phyloP scores from a whole-genome alignment of 2,888 invertebrate species.

The Notodonta dromedarius region DNA sequence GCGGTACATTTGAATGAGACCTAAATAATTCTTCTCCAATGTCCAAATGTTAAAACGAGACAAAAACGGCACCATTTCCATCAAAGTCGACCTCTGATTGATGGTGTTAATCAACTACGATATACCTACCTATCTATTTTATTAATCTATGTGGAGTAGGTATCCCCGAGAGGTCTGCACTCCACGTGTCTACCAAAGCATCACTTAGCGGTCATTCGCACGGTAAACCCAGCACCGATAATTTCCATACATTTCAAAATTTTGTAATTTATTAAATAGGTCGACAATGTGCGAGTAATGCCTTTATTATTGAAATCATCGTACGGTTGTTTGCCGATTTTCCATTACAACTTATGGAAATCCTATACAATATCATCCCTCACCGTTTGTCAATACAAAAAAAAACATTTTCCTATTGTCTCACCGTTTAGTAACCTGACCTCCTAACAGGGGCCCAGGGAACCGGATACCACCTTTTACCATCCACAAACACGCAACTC shows the following conservation, averaged over 20 bases:
- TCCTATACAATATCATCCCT: neutral
- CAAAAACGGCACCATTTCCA: slow-evolving; percentile 53
- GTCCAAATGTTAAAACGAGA: slow-evolving; percentile 28
- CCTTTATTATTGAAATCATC: too few species aligned
- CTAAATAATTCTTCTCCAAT: too few species aligned
- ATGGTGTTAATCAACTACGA: slow-evolving; percentile 56
- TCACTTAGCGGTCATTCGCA: too few species aligned
- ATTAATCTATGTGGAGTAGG: neutral
- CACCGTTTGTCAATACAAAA: neutral
- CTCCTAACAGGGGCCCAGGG: slow-evolving; percentile 25
- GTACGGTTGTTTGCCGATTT: too few species aligned
- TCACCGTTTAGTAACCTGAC: slow-evolving; percentile 38
- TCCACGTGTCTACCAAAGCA: too few species aligned
- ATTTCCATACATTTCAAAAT: too few species aligned
- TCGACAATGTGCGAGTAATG: too few species aligned
- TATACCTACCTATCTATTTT: slow-evolving; percentile 37
- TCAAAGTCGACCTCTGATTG: slow-evolving; percentile 66
- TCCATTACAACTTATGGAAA: neutral
- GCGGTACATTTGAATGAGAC: too few species aligned
- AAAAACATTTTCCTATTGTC: slow-evolving; percentile 27
- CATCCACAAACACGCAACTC: slow-evolving; percentile 50
- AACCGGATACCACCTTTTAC: slow-evolving; percentile 58
- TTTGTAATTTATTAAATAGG: too few species aligned
- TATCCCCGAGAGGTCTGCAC: neutral
- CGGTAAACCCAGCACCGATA: too few species aligned